Evolutionary conservation across 2,113 vertebrate species (phyloP).

Genomic region (Cephalopholis sonnerati): DNA sequence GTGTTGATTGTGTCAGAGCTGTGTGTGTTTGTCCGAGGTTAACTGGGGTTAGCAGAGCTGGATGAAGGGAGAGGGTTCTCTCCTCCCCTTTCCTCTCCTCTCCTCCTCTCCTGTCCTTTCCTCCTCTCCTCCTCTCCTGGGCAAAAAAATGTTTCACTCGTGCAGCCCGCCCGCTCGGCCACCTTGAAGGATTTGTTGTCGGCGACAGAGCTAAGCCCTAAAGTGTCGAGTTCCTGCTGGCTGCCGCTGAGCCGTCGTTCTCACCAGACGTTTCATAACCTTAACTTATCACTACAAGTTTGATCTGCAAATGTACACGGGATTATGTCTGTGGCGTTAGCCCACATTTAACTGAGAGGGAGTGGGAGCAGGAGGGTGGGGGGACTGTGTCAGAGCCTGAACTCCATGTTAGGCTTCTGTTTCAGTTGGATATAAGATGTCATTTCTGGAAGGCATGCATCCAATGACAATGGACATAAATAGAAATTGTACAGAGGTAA

Average conservation of each 20-base stretch:
- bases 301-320: slow-evolving; percentile 76
- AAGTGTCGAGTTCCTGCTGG: slow-evolving; percentile 73
- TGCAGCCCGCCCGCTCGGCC: slow-evolving; percentile 64
- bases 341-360: slow-evolving; percentile 71
- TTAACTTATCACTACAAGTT: slow-evolving; percentile 79
- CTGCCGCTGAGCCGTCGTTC: slow-evolving; percentile 63
- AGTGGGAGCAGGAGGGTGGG: slow-evolving; percentile 10
- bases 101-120: slow-evolving; percentile 18
- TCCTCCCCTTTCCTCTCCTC: slow-evolving; percentile 47
- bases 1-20: slow-evolving; percentile 38
- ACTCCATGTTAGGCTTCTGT: slow-evolving; percentile 44
- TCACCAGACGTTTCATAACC: slow-evolving; percentile 76
- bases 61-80: slow-evolving; percentile 61
- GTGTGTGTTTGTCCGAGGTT: slow-evolving; percentile 64
- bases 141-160: slow-evolving; percentile 20
- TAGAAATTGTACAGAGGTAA: not conserved
- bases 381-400: slow-evolving; percentile 53
- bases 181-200: slow-evolving; percentile 79
- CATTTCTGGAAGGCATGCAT: not conserved
- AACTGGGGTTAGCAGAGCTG: slow-evolving; percentile 70
- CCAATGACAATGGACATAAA: not conserved
- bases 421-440: slow-evolving; percentile 8
- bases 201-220: slow-evolving; percentile 71
- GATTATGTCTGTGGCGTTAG: slow-evolving; percentile 76
- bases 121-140: slow-evolving; percentile 50